Conservation (phyloP, 2,113 vertebrate species). For the Callocephalon fimbriatum region DNA sequence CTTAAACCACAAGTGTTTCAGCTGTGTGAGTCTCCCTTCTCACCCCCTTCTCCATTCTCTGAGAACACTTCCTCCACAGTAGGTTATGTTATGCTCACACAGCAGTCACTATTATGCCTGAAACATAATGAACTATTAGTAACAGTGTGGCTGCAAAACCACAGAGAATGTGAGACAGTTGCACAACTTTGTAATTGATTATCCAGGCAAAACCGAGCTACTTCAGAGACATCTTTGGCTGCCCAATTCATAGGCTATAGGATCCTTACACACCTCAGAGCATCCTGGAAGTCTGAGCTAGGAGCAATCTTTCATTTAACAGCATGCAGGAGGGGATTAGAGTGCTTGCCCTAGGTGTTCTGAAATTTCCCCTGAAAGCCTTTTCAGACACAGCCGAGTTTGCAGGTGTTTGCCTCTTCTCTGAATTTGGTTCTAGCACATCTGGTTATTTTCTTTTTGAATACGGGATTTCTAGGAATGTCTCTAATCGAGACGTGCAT, state of each 20-base stretch:
- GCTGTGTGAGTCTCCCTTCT: neutral
- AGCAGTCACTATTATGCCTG: neutral
- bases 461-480: neutral
- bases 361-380: neutral
- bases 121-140: neutral
- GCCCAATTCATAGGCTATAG: rapidly evolving
- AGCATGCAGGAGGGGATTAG: rapidly evolving
- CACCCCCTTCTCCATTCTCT: neutral
- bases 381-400: neutral
- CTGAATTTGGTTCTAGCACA: neutral
- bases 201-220: neutral
- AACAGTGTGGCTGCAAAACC: neutral
- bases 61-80: neutral
- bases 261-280: neutral
- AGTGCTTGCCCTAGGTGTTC: neutral
- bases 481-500: neutral
- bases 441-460: neutral
- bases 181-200: neutral
- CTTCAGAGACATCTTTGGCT: neutral
- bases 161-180: neutral
- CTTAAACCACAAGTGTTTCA: neutral
- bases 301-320: rapidly evolving
- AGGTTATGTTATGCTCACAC: neutral
- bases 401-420: neutral
- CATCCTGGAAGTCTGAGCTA: neutral